Evolutionary conservation across 2,797 vertebrate species (phyloP), one percentile per base, ranked within the genome.

Genomic region (Craterocephalus amniculus): DNA sequence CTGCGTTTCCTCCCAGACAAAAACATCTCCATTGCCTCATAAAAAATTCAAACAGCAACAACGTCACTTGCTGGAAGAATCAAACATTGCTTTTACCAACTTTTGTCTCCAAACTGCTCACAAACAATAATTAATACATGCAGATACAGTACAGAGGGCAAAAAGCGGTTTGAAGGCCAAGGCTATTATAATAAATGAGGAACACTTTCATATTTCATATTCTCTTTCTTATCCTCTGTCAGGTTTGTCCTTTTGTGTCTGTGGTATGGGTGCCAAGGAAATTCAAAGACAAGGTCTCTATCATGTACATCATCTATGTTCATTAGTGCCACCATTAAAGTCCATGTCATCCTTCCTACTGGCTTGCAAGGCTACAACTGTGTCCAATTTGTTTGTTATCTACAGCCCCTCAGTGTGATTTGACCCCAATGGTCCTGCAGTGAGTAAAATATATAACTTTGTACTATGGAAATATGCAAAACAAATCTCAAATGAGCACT

Each of bases 251-350:
- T 90, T 62, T 77, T 69, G 72, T 74, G 58, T 76, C 68, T 40
- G 16, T 4, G n/a, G 63, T 60, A 67, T 4, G 0, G 48, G 48
- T 61, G 73, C 67, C 68, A 27, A 66, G 60, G 68, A 81, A 80
- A 83, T 59, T 65, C 59, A 49, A 63, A 71, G 78, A 67, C 72
- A 82, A 87, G 80, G 74, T 84, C 72, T 72, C 76, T 64, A 51
- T 67, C 18, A 16, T 58, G 58, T 79, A 81, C 74, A 66, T 87
- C 83, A 84, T 91, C 87, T 81, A 59, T 90, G 88, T 92, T 92
- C 85, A 92, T 92, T 89, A 92, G 87, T 20, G 55, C 63, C 69
- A 58, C 79, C 71, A 83, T 86, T 88, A 88, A 71, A 32, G 58
- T 52, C 65, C 8, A 36, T 81, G 84, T 73, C 81, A 81, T 72